Conservation (phyloP, 1,140 invertebrate genomes). For the Lepidurus couesii region DNA sequence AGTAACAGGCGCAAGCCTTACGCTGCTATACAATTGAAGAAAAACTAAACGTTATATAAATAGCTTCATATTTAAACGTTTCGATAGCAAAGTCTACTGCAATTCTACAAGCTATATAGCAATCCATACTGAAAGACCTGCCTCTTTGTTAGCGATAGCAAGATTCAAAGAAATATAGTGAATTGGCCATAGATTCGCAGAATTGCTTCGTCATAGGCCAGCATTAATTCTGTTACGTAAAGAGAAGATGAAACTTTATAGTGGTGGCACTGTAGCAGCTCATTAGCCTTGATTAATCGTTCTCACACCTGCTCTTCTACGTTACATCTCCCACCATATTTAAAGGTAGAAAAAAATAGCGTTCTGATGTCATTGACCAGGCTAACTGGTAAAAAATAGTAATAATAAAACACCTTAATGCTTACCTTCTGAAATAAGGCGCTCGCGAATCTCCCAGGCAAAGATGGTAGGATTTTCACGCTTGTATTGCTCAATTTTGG, state of each 20-base stretch:
- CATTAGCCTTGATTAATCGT: constrained; percentile 8
- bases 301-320: background rate
- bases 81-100: too few species aligned
- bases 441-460: constrained; percentile 92
- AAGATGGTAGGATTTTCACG: constrained; percentile 95
- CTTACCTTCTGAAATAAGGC: constrained; percentile 88
- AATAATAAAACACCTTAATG: background rate
- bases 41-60: too few species aligned
- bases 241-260: background rate
- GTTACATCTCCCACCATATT: background rate
- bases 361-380: background rate
- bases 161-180: too few species aligned
- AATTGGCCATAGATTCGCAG: too few species aligned
- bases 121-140: too few species aligned
- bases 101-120: too few species aligned
- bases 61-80: too few species aligned
- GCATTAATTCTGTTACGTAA: background rate
- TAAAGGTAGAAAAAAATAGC: background rate
- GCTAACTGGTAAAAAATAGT: background rate
- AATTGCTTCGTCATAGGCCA: background rate
- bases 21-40: too few species aligned
- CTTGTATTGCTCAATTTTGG: constrained; percentile 94
- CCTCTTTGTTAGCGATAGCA: too few species aligned
- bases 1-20: too few species aligned
- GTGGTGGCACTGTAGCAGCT: background rate